Evolutionary conservation across 2,888 invertebrate species (phyloP).

Genomic region (Scaptomyza reducta): DNA sequence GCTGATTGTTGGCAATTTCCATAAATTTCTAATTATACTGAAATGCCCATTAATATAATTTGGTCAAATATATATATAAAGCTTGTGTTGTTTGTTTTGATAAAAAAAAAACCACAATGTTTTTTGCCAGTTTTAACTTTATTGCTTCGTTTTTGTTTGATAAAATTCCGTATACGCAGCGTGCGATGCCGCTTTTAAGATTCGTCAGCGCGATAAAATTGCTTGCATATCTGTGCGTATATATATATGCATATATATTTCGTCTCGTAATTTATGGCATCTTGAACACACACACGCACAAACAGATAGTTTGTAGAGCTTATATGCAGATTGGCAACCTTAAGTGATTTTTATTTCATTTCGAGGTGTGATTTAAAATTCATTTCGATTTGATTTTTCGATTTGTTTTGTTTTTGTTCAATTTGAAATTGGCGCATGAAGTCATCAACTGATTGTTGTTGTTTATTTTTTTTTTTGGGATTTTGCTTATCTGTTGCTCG

Average conservation of each 20-base stretch:
- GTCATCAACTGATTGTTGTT: constrained; percentile 46
- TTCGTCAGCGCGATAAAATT: constrained; percentile 53
- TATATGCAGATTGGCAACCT: constrained; percentile 53
- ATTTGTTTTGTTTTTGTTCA: constrained; percentile 18
- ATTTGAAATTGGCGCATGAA: constrained; percentile 61
- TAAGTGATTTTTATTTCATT: constrained; percentile 60
- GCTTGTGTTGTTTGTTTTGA: constrained; percentile 39
- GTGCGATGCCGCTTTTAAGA: constrained; percentile 52
- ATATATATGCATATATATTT: constrained; percentile 39
- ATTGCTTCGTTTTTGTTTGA: constrained; percentile 29
- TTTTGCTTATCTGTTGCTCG: constrained; percentile 31
- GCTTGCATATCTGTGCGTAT: constrained; percentile 47
- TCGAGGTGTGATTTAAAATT: constrained; percentile 62
- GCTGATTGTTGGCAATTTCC: constrained; percentile 65
- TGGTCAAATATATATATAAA: constrained; percentile 14
- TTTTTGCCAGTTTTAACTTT: constrained; percentile 4
- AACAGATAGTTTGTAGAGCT: not conserved
- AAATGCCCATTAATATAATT: constrained; percentile 63
- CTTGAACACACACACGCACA: constrained; percentile 26
- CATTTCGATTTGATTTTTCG: constrained; percentile 47
- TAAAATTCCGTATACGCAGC: constrained; percentile 71
- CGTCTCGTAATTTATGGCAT: constrained; percentile 57
- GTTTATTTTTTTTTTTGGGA: constrained; percentile 1
- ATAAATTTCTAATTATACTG: constrained; percentile 80
- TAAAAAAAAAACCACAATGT: constrained; percentile 18